phyloP scores from a whole-genome alignment of 2,113 vertebrate species.

The Gallinago jamesoni region DNA sequence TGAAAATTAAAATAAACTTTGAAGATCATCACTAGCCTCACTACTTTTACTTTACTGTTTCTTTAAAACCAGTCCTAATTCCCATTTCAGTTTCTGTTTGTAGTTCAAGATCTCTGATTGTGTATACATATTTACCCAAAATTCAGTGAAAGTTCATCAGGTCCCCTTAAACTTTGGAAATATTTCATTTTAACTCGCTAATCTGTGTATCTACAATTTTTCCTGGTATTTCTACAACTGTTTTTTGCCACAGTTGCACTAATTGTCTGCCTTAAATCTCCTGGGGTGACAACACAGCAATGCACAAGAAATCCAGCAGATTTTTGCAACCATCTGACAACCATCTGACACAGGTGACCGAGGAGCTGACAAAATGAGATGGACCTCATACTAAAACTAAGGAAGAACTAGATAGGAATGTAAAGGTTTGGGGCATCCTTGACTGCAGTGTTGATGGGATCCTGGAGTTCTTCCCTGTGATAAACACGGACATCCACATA shows the following conservation, averaged over 20 bases:
- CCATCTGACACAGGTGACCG: not conserved
- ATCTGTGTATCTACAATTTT: not conserved
- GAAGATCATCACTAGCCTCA: not conserved
- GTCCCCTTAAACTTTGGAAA: not conserved
- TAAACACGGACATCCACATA: not conserved
- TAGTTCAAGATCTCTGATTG: not conserved
- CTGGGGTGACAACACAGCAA: not conserved
- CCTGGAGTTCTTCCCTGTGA: not conserved
- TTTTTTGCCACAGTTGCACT: not conserved
- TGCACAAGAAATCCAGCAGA: not conserved
- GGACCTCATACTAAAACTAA: not conserved
- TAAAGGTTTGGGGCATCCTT: not conserved
- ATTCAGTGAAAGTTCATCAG: not conserved
- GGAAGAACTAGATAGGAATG: not conserved
- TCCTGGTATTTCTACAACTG: not conserved
- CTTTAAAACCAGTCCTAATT: not conserved
- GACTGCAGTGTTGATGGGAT: not conserved
- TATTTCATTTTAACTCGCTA: not conserved
- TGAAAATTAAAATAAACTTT: not conserved
- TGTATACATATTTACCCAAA: not conserved
- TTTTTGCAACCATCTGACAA: not conserved
- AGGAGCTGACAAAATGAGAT: not conserved
- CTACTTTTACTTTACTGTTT: not conserved
- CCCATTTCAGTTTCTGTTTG: not conserved
- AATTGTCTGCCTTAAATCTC: not conserved